These are phyloP conservation scores for Sarcophaga variegata DNA, from an alignment of 2,888 invertebrate genomes.

Conservation along the genomic window DNA sequence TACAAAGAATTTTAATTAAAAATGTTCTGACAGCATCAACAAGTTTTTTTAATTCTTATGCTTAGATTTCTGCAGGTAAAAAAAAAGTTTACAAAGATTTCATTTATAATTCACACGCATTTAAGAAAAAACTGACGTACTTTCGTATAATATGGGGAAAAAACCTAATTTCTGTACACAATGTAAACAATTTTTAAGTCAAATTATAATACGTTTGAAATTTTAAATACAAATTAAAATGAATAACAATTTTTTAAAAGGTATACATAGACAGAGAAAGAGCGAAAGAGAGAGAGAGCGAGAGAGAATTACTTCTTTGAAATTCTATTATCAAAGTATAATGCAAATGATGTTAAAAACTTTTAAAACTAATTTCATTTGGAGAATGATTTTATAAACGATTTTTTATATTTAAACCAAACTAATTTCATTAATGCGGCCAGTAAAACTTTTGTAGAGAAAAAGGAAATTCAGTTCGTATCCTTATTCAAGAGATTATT, in stretches of 20 bases:
- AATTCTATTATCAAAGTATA: too few species aligned
- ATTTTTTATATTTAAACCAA: not conserved
- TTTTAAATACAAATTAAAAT: too few species aligned
- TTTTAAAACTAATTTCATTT: not conserved
- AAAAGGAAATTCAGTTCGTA: not conserved
- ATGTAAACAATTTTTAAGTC: too few species aligned
- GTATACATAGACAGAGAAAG: too few species aligned
- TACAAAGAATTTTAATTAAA: slow-evolving; percentile 31
- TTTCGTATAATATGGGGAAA: too few species aligned
- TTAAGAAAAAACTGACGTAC: too few species aligned
- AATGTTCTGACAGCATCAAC: not conserved
- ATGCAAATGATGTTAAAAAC: too few species aligned
- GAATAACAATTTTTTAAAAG: too few species aligned
- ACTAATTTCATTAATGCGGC: not conserved
- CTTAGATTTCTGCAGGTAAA: slow-evolving; percentile 7
- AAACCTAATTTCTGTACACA: too few species aligned
- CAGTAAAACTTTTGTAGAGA: not conserved
- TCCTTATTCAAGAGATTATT: slow-evolving; percentile 12
- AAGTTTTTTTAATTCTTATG: not conserved
- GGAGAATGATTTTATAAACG: not conserved
- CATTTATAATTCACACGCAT: not conserved
- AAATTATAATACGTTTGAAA: too few species aligned
- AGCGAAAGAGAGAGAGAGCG: too few species aligned
- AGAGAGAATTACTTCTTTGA: too few species aligned
- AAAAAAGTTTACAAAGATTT: not conserved